These are phyloP conservation scores for Gephyroberyx darwinii DNA, from an alignment of 2,797 vertebrate species.

Conservation along the genomic window DNA sequence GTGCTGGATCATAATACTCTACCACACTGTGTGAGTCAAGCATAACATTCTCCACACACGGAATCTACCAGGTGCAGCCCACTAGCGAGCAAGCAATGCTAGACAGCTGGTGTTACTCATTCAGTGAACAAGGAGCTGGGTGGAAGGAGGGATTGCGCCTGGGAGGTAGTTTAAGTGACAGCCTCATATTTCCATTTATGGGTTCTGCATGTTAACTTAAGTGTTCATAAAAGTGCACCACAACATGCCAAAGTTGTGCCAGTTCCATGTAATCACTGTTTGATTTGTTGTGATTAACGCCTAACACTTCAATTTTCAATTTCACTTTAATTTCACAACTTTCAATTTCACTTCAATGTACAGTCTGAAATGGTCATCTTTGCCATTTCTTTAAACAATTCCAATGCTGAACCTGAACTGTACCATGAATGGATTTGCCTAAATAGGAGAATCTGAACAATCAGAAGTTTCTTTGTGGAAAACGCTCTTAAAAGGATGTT, in stretches of 20 bases:
- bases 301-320: constrained; percentile 1
- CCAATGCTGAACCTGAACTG: not conserved
- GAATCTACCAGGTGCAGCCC: constrained; percentile 68
- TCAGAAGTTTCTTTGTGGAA: not conserved
- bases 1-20: constrained; percentile 55
- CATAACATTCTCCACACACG: constrained; percentile 61
- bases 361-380: constrained; percentile 5
- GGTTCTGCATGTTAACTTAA: constrained; percentile 49
- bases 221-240: constrained; percentile 39
- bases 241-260: constrained; percentile 31
- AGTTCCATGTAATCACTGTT: constrained; percentile 24
- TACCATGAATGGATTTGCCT: not conserved
- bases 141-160: constrained; percentile 52
- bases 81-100: constrained; percentile 62
- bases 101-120: constrained; percentile 74
- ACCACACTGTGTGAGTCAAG: constrained; percentile 50
- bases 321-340: not conserved
- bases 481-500: constrained; percentile 10
- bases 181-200: constrained; percentile 58
- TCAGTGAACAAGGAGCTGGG: constrained; percentile 51
- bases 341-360: not conserved
- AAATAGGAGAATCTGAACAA: not conserved
- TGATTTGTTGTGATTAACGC: constrained; percentile 7
- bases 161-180: constrained; percentile 60
- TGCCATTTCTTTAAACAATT: not conserved